Evolutionary conservation across 30 jellyfish, hydroid and myxozoan species (phyloP).

Genomic region (Phacellophora camtschatica): DNA sequence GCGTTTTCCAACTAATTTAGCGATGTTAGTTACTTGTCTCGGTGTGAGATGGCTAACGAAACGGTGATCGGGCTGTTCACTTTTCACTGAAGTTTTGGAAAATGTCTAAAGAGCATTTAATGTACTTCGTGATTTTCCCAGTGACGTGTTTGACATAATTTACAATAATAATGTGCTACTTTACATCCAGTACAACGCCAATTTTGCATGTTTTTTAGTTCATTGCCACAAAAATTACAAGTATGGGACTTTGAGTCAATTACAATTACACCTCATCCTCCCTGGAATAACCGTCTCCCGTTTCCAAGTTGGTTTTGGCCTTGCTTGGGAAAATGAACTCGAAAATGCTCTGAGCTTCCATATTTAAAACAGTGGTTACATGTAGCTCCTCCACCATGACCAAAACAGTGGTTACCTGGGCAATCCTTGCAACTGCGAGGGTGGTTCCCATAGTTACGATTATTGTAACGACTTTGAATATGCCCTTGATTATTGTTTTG

Average conservation of each 20-base stretch:
- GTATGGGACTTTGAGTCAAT: not conserved
- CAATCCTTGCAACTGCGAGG: too few species aligned
- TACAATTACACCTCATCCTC: slow-evolving; percentile 10
- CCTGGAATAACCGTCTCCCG: slow-evolving; percentile 21
- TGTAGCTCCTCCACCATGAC: too few species aligned
- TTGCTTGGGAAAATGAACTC: not conserved
- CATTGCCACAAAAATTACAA: slow-evolving; percentile 27
- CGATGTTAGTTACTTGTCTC: not conserved
- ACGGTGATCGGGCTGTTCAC: not conserved
- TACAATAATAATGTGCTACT: slow-evolving; percentile 12
- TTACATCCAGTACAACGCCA: slow-evolving; percentile 13
- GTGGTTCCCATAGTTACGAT: too few species aligned
- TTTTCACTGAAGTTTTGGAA: not conserved
- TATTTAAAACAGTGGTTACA: not conserved
- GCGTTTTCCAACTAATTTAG: slow-evolving; percentile 14
- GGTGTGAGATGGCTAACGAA: slow-evolving; percentile 9
- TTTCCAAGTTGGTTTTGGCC: not conserved
- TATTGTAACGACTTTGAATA: too few species aligned
- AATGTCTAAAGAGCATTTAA: slow-evolving; percentile 16
- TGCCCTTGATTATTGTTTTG: too few species aligned
- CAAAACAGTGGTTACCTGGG: too few species aligned
- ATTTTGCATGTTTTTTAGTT: not conserved
- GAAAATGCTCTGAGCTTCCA: not conserved
- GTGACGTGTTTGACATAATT: slow-evolving; percentile 23
- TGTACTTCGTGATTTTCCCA: slow-evolving; percentile 3